Base-by-base conservation (phyloP, 2,888 invertebrate species). In the Torymus tubicola region DNA sequence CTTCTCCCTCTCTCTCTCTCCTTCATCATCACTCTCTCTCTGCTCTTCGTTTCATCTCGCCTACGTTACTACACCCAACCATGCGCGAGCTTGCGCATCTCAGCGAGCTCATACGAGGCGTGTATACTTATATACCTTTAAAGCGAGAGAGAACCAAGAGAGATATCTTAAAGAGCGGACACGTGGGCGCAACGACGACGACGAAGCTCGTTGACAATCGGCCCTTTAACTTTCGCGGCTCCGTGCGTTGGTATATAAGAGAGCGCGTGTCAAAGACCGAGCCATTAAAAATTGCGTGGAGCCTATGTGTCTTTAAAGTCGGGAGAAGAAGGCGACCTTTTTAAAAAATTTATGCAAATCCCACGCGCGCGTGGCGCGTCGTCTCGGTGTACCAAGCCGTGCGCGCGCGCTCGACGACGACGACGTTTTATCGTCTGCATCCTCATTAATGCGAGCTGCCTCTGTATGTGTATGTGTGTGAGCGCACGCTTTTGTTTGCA, bases 401-500 rank as follows among this genome's bases (percentile, higher is more conserved):
- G n/a, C n/a, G n/a, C n/a, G n/a, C n/a, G n/a, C n/a, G n/a, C n/a
- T n/a, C n/a, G n/a, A n/a, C n/a, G 21, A 55, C 58, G 31, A 21
- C 31, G 42, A 42, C 42, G 42, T 71, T 63, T 78, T 64, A 75
- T 78, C 69, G 71, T 75, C 79, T 80, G 72, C 72, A 77, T 70
- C 74, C 75, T 57, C 52, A 68, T 77, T 74, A 81, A 78, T 82
- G 42, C 42, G 42, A 42, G 42, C 42, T 42, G 8, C 31, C 53
- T 73, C 78, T 83, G 82, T 83, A 73, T 76, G 67, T 58, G 71
- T 61, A 2, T 21, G 21, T 21, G 21, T 21, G 21, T 83, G 83
- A 82, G 73, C 76, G 67, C 55, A 69, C 52, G 72, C 60, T 63
- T 81, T 80, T 84, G 85, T 84, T 84, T 80, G 82, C 50, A 79